phyloP scores from a whole-genome alignment of 2,797 vertebrate genomes.

The Gymnodraco acuticeps region DNA sequence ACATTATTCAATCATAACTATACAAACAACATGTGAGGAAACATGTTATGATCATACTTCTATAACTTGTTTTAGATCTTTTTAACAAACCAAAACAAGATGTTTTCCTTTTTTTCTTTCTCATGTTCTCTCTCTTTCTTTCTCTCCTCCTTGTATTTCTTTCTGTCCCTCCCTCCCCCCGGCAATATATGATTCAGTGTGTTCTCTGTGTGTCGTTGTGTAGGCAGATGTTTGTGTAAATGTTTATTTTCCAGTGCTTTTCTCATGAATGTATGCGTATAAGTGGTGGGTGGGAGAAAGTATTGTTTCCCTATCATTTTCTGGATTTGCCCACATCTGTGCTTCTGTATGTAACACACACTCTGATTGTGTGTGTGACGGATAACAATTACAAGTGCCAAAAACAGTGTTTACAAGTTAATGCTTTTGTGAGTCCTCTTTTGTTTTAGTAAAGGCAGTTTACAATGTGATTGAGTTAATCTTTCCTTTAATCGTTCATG shows the following conservation, averaged over 20 bases:
- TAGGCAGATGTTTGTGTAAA: constrained; percentile 44
- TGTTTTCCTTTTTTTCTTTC: background rate
- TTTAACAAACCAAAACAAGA: background rate
- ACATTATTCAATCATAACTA: background rate
- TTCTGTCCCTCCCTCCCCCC: background rate
- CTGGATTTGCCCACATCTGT: constrained; percentile 20
- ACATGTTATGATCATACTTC: background rate
- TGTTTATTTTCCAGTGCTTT: constrained; percentile 16
- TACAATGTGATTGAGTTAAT: background rate
- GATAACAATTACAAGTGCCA: background rate
- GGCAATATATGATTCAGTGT: constrained; percentile 28
- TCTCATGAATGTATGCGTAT: constrained; percentile 4
- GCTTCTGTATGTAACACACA: background rate
- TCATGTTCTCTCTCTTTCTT: background rate
- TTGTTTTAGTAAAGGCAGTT: constrained; percentile 4
- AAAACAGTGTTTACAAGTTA: constrained; percentile 19
- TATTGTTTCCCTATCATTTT: constrained; percentile 26
- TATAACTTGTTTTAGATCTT: background rate
- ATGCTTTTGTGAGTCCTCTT: background rate
- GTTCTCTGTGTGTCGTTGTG: constrained; percentile 41
- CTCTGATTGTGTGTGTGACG: background rate
- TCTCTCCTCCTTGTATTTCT: background rate
- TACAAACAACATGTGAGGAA: background rate
- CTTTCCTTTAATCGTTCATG: background rate
- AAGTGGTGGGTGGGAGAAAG: constrained; percentile 37